Conservation (phyloP, 2,888 invertebrate genomes). For the Synanthedon andrenaeformis region DNA sequence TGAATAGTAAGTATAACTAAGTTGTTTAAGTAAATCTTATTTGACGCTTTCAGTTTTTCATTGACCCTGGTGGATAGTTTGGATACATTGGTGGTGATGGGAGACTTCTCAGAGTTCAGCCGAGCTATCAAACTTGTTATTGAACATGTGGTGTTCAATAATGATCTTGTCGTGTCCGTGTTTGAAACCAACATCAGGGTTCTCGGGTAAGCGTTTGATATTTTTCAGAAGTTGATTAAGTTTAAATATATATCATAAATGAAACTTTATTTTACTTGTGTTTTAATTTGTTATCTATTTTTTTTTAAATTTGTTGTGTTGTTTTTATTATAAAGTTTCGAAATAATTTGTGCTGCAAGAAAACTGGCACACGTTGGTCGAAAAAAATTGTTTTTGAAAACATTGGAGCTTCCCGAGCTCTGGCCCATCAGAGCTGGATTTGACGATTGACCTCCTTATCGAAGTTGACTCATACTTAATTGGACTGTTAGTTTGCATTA, state of each 20-base stretch:
- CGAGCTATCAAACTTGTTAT: conserved; percentile 88
- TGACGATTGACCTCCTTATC: too few species aligned
- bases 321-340: too few species aligned
- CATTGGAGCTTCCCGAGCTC: too few species aligned
- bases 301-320: too few species aligned
- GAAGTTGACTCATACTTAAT: too few species aligned
- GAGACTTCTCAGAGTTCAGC: conserved; percentile 94
- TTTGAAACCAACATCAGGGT: conserved; percentile 99
- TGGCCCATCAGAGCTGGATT: too few species aligned
- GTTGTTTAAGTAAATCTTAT: not conserved
- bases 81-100: conserved; percentile 92
- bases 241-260: too few species aligned
- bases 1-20: not conserved
- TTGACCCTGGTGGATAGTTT: conserved; percentile 94
- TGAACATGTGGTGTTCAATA: conserved; percentile 90
- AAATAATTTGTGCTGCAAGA: too few species aligned
- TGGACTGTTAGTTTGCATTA: too few species aligned
- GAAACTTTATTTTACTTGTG: not conserved
- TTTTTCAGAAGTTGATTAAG: not conserved
- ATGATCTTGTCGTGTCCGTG: conserved; percentile 94
- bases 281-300: too few species aligned
- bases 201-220: conserved; percentile 80
- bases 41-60: conserved; percentile 84
- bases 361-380: too few species aligned
- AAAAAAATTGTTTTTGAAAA: too few species aligned